A percentile compares a stretch with the other conserved stretches of the same genome.
phyloP scores from a whole-genome alignment of 2,113 vertebrate species.

The Papio anubis region DNA sequence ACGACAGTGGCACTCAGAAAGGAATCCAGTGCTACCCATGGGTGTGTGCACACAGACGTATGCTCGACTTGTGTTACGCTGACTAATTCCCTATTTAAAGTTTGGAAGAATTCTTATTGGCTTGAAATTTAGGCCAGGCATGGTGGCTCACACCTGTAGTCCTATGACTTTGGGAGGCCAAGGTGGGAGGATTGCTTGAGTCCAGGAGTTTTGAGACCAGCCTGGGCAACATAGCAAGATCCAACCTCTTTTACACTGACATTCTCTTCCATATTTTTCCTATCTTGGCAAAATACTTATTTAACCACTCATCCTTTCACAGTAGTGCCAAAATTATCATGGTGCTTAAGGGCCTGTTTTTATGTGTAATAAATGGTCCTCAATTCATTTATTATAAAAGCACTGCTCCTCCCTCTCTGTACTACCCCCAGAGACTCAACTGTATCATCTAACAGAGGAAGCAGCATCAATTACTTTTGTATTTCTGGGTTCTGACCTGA shows the following conservation, averaged over 20 bases:
- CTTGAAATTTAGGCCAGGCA: background rate
- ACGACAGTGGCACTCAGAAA: background rate
- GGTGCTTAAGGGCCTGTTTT: background rate
- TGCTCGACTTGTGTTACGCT: background rate
- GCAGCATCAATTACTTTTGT: background rate
- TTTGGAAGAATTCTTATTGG: background rate
- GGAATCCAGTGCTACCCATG: fast-evolving
- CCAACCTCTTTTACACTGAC: background rate
- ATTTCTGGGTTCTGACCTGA: background rate
- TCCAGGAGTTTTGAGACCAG: too few species aligned
- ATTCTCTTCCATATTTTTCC: background rate
- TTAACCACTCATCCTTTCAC: background rate
- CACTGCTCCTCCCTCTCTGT: background rate
- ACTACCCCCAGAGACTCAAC: background rate
- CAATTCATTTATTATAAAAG: background rate
- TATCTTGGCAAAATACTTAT: background rate
- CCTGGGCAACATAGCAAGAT: too few species aligned
- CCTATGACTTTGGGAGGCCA: too few species aligned
- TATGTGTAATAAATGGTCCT: background rate
- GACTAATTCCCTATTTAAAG: background rate
- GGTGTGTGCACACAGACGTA: background rate
- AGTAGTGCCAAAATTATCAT: background rate
- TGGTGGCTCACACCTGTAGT: too few species aligned
- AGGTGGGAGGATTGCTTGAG: too few species aligned
- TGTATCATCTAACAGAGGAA: background rate